Conservation (phyloP, 2,888 invertebrate species). For the Dromius quadrimaculatus region DNA sequence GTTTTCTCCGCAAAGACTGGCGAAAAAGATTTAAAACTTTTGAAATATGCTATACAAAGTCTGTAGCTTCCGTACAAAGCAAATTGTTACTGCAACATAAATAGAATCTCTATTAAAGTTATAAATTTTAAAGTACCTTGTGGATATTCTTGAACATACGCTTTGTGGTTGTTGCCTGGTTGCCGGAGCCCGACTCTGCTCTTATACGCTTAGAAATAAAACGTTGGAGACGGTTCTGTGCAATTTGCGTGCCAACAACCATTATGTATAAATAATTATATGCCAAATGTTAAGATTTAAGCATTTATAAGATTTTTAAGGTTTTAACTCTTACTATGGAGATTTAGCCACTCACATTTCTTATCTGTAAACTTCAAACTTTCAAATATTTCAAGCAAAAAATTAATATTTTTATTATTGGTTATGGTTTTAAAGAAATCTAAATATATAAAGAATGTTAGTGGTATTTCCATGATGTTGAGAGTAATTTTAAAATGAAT, state of each 20-base stretch:
- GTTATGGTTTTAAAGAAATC: slow-evolving; percentile 39
- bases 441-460: slow-evolving; percentile 49
- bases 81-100: slow-evolving; percentile 35
- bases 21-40: slow-evolving; percentile 44
- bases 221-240: slow-evolving; percentile 11
- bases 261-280: slow-evolving; percentile 49
- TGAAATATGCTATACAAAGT: slow-evolving; percentile 38
- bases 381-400: slow-evolving; percentile 35
- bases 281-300: slow-evolving; percentile 51
- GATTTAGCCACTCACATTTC: slow-evolving; percentile 47
- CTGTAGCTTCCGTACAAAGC: slow-evolving; percentile 43
- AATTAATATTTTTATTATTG: slow-evolving; percentile 43
- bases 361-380: slow-evolving; percentile 29
- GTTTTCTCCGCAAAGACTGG: slow-evolving; percentile 43
- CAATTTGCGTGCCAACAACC: slow-evolving; percentile 26
- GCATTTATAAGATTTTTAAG: slow-evolving; percentile 51
- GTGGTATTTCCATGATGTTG: slow-evolving; percentile 50
- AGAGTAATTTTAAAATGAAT: slow-evolving; percentile 46
- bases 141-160: slow-evolving; percentile 51
- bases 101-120: slow-evolving; percentile 46
- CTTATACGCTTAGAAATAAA: slow-evolving; percentile 44
- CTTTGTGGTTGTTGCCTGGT: slow-evolving; percentile 38
- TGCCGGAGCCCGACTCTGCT: slow-evolving; percentile 6
- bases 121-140: slow-evolving; percentile 50
- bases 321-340: slow-evolving; percentile 49